Evolutionary conservation across 2,888 invertebrate genomes (phyloP).

Genomic region (Zaprionus obscuricornis): DNA sequence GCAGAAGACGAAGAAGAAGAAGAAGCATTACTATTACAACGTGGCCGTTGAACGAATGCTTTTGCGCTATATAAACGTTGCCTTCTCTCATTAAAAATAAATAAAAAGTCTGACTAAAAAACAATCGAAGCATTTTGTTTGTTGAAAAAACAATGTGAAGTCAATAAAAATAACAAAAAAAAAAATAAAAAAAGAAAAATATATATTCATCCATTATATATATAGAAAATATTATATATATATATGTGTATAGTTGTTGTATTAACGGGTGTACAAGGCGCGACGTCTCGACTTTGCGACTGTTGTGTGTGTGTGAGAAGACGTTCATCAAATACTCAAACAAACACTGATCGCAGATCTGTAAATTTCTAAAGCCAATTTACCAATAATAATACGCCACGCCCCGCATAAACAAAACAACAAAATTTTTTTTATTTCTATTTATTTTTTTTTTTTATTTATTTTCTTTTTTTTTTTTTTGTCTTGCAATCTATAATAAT

Average conservation of each 20-base stretch:
- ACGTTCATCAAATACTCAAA: constrained; percentile 27
- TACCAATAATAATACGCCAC: constrained; percentile 40
- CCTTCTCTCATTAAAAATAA: constrained; percentile 67
- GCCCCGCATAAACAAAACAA: constrained; percentile 43
- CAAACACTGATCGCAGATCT: constrained; percentile 30
- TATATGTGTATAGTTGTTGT: constrained; percentile 11
- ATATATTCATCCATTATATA: constrained; percentile 21
- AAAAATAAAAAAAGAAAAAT: too few relatives aligned
- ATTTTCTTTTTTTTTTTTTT: too few relatives aligned
- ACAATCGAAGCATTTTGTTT: constrained; percentile 72
- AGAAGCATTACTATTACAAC: constrained; percentile 53
- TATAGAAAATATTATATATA: neutral
- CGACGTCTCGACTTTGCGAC: constrained; percentile 29
- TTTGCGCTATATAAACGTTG: neutral
- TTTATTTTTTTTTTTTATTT: too few relatives aligned
- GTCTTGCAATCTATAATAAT: too few relatives aligned
- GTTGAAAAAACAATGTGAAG: constrained; percentile 74
- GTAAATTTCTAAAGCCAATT: constrained; percentile 70
- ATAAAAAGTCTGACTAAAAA: constrained; percentile 70
- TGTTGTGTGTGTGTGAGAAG: constrained; percentile 19
- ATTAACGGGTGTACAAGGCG: constrained; percentile 47
- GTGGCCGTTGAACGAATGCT: neutral
- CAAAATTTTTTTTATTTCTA: too few relatives aligned
- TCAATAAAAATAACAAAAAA: constrained; percentile 69
- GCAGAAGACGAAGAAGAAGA: too few relatives aligned